These are phyloP conservation scores for Tiliacea citrago DNA, from an alignment of 2,888 invertebrate species.

Conservation along the genomic window DNA sequence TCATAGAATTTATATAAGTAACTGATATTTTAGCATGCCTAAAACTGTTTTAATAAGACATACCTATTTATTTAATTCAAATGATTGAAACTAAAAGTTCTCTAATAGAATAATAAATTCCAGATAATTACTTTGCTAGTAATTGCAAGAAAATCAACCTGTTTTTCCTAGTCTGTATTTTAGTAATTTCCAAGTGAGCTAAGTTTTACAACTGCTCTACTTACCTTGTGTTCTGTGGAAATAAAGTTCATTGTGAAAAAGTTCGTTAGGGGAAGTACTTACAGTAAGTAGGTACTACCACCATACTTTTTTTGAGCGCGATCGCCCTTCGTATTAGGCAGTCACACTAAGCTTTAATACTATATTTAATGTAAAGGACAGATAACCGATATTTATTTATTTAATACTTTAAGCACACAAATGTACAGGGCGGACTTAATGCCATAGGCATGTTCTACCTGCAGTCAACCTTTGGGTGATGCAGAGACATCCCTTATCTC, in stretches of 20 bases:
- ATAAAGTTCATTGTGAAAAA: background rate
- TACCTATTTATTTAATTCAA: too few species aligned
- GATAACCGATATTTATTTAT: background rate
- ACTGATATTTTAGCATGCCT: background rate
- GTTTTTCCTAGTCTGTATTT: background rate
- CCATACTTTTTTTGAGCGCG: background rate
- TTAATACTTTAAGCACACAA: too few species aligned
- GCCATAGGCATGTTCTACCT: too few species aligned
- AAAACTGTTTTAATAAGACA: background rate
- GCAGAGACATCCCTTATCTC: too few species aligned
- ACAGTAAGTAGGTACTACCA: background rate
- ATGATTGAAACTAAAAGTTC: background rate
- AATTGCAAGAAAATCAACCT: background rate
- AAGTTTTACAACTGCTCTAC: background rate
- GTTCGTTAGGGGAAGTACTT: background rate
- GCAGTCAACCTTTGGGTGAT: too few species aligned
- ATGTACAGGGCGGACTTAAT: too few species aligned
- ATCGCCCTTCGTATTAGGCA: background rate
- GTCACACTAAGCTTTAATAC: background rate
- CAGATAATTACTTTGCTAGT: background rate
- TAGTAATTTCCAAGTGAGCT: background rate
- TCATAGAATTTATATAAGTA: background rate
- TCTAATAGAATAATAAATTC: background rate
- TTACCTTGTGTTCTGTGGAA: background rate
- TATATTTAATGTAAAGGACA: background rate